A percentile compares a stretch with the other conserved stretches of the same genome.
Conservation (phyloP, 2,113 vertebrate species). For the Spilogale gracilis region DNA sequence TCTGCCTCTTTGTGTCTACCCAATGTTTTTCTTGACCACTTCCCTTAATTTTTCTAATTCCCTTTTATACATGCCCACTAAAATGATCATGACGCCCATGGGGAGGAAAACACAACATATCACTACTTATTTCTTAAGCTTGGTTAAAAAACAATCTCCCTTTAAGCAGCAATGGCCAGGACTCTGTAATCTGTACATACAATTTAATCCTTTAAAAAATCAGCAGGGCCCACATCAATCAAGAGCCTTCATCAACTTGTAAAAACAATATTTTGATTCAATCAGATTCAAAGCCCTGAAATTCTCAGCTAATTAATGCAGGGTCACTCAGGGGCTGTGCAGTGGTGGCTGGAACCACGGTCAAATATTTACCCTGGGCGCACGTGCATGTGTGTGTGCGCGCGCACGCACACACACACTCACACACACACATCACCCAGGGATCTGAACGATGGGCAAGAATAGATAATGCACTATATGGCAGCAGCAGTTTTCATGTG, state of each 20-base stretch:
- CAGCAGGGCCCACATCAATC: slow-evolving; percentile 97
- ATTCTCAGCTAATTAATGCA: slow-evolving; percentile 91
- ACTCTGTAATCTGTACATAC: slow-evolving; percentile 96
- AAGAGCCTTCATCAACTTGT: slow-evolving; percentile 98
- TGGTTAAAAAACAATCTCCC: slow-evolving; percentile 86
- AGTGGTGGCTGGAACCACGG: slow-evolving; percentile 83
- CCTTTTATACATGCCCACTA: slow-evolving; percentile 41
- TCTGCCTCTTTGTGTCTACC: background rate
- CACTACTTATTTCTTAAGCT: slow-evolving; percentile 47
- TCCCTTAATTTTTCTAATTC: slow-evolving; percentile 44
- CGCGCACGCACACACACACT: slow-evolving; percentile 36
- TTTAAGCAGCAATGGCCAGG: slow-evolving; percentile 86
- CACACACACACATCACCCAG: slow-evolving; percentile 80
- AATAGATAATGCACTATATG: slow-evolving; percentile 84
- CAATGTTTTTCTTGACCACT: slow-evolving; percentile 43
- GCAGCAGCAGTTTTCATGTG: slow-evolving; percentile 82
- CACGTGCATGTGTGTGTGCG: slow-evolving; percentile 23
- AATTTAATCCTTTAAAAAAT: slow-evolving; percentile 99
- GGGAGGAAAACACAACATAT: slow-evolving; percentile 76
- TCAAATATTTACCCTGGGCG: slow-evolving; percentile 91
- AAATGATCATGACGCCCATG: slow-evolving; percentile 56
- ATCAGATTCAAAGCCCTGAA: slow-evolving; percentile 92
- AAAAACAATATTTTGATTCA: slow-evolving; percentile 99
- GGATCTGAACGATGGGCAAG: slow-evolving; percentile 81
- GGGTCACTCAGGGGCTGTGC: slow-evolving; percentile 88